Base-by-base conservation (phyloP, 53 echinoderm and acorn worm species). In the Echinometra lucunter region DNA sequence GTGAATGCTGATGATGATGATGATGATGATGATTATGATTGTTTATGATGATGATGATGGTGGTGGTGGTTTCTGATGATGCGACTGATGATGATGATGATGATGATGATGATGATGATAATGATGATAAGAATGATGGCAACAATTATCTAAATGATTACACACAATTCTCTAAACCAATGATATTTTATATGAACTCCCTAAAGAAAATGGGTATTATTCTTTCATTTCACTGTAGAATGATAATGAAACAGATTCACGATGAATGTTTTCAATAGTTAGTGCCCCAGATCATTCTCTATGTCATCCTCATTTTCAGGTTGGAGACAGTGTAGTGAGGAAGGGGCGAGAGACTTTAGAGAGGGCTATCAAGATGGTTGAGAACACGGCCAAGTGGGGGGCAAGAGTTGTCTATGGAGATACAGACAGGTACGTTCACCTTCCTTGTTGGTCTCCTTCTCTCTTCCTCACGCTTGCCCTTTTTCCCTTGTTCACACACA, bases 311-410 rank as follows among this genome's bases (percentile, higher is more conserved):
- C 72, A 66, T 32, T 44, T 45, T 27, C 95, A 98, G 98, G 96
- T 98, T 96, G 98, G 96, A 17, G 98, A 98, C 94, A 98, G 97
- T 55, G 97, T 98, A 28, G 98, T 98, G 27, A 91, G 98, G 89
- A 98, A 98, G 92, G 97, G 97, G 44, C 96, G 98, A 60, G 98
- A 98, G 93, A 98, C 98, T 8, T 58, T 98, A 66, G 97, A 98
- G 90, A 95, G 97, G 88, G 95, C 97, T 42, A 98, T 98, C 40
- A 90, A 95, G 27, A 88, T 98, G 93, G 97, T 98, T 18, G 96
- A 96, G 53, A 98, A 58, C 74, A 98, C 96, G 2, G 91, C 95
- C 37, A 95, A 96, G 35, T 98, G 98, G 98, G 97, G 96, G 56
- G 98, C 98, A 2, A 96, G 94, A 57, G 98, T 98, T 5, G 98